These are phyloP conservation scores for Orchesella cincta DNA, from an alignment of 1,140 invertebrate genomes.

Conservation along the genomic window DNA sequence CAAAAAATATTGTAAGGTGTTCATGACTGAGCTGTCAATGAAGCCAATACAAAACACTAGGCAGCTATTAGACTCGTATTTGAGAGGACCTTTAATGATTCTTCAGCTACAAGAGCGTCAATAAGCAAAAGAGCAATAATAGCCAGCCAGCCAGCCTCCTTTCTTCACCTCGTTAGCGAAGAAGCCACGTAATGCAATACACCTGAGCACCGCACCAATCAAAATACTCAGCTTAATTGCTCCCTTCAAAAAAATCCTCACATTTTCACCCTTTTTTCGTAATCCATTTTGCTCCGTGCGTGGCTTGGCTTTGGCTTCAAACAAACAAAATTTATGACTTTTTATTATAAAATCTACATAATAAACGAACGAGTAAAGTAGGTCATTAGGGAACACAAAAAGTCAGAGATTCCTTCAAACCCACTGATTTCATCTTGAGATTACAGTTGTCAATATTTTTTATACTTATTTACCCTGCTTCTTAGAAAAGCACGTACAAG, in stretches of 20 bases:
- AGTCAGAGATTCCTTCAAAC: background rate
- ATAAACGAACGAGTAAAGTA: background rate
- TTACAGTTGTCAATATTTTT: background rate
- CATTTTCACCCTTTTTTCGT: no score
- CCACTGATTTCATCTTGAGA: background rate
- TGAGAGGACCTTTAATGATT: background rate
- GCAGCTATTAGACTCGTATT: background rate
- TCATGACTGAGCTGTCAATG: slow-evolving; percentile 15
- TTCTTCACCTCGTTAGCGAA: background rate
- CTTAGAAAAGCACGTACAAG: no score
- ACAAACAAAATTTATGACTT: background rate
- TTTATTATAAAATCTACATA: background rate
- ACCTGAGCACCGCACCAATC: background rate
- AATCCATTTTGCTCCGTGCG: no score
- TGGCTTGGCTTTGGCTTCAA: background rate
- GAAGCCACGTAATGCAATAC: background rate
- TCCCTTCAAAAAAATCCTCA: no score
- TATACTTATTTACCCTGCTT: background rate
- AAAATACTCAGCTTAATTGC: background rate
- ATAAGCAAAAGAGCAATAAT: background rate
- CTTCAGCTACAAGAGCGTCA: background rate
- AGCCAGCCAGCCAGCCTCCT: background rate
- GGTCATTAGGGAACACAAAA: background rate
- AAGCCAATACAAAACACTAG: background rate
- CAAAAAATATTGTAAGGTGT: background rate